These are phyloP conservation scores for Enteromius treurensis DNA, from an alignment of 2,797 vertebrate species.

Conservation along the genomic window DNA sequence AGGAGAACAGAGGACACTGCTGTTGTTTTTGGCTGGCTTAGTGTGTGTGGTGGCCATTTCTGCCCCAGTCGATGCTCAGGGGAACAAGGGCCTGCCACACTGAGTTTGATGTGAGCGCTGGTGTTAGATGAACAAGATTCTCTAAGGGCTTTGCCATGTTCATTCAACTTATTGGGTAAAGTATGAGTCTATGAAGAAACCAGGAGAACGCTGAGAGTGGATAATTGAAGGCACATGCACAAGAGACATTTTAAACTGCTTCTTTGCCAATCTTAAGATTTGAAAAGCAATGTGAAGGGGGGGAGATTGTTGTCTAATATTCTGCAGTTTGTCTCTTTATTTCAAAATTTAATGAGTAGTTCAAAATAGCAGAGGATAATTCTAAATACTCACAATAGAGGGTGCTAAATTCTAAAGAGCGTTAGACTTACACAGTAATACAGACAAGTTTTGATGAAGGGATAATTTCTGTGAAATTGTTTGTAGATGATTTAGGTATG, in stretches of 20 bases:
- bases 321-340: conserved; percentile 17
- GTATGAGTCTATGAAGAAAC: background rate
- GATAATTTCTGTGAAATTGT: conserved; percentile 91
- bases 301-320: background rate
- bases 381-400: conserved; percentile 28
- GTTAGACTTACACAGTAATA: conserved; percentile 12
- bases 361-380: conserved; percentile 27
- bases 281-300: background rate
- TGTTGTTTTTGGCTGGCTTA: conserved; percentile 11
- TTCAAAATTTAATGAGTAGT: conserved; percentile 27
- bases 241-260: conserved; percentile 28
- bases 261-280: conserved; percentile 14
- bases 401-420: conserved; percentile 40
- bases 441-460: conserved; percentile 52
- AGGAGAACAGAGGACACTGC: conserved; percentile 11
- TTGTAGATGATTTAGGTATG: conserved; percentile 82
- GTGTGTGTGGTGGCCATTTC: background rate
- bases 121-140: background rate
- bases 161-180: conserved; percentile 10
- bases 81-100: conserved; percentile 26
- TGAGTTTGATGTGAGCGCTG: conserved; percentile 17
- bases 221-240: conserved; percentile 2
- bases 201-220: background rate
- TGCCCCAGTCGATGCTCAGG: conserved; percentile 23
- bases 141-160: conserved; percentile 11